Evolutionary conservation across 2,113 vertebrate species (phyloP).

Genomic region (Phylloscopus trochiloides): DNA sequence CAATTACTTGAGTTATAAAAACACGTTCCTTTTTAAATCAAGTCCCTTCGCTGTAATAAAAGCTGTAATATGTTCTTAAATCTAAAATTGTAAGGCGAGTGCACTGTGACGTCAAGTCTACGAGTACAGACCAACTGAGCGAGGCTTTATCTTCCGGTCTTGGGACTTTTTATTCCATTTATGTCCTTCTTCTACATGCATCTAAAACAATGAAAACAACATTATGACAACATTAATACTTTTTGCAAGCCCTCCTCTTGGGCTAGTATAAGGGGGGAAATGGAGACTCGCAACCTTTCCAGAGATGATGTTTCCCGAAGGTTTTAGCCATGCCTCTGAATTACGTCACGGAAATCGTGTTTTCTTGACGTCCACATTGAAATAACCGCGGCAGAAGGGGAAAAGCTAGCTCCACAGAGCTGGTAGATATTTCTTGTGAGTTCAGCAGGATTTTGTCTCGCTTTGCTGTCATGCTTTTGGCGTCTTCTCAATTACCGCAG

Average conservation of each 20-base stretch:
- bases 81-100: neutral
- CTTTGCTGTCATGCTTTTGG: neutral
- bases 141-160: neutral
- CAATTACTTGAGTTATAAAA: neutral
- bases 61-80: neutral
- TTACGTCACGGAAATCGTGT: neutral
- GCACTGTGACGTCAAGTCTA: too few species aligned
- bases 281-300: neutral
- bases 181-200: neutral
- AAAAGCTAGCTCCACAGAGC: neutral
- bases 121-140: neutral
- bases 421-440: neutral
- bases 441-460: neutral
- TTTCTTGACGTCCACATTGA: neutral
- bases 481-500: rapidly evolving
- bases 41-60: neutral
- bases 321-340: neutral
- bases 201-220: neutral
- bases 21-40: neutral
- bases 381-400: rapidly evolving
- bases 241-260: neutral
- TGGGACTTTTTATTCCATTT: neutral
- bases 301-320: neutral
- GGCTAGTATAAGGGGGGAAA: rapidly evolving
- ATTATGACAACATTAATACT: neutral